Base-by-base conservation (phyloP, 2,888 invertebrate species). In the Bhutanitis thaidina region DNA sequence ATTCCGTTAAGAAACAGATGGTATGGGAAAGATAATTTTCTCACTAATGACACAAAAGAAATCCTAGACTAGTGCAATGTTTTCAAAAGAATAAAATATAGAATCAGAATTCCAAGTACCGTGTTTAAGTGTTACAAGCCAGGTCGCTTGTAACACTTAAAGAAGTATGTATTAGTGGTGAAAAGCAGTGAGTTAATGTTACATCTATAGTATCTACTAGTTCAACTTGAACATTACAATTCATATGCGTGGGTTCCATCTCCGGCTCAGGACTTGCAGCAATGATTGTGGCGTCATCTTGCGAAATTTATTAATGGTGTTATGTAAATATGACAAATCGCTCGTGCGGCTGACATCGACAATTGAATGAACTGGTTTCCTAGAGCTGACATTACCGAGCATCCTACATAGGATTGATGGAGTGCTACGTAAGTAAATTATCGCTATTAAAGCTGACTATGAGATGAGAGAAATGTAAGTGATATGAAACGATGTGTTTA, bases 241-340 rank as follows among this genome's bases (percentile, higher is more conserved):
- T 85, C 77, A 85, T 71, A 69, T 77, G 88, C 87, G 87, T 88
- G 85, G 88, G 88, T 72, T 74, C 71, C 59, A 69, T 71, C 75
- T 76, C 63, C 59, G 62, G 71, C 67, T 72, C 70, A 68, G 66
- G 76, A 77, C 77, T 76, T 75, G 74, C 65, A 62, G 65, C 48
- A 56, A 54, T 52, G 60, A 61, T 71, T 73, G 72, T 74, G 73
- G 68, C 59, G 67, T 69, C 66, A 67, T 65, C 64, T 80, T 74
- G 76, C 71, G 71, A 80, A 79, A 80, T 77, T 67, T 73, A 75
- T 78, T 78, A 77, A 78, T 77, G 70, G 67, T 71, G 59, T 66
- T 67, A 72, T 74, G 74, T 60, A 70, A 69, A 74, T 71, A 70
- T 77, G 77, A 78, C 76, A 77, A 80, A 81, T 81, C 64, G 67